Evolutionary conservation across 2,797 vertebrate species (phyloP).

Genomic region (Danio kyathit): DNA sequence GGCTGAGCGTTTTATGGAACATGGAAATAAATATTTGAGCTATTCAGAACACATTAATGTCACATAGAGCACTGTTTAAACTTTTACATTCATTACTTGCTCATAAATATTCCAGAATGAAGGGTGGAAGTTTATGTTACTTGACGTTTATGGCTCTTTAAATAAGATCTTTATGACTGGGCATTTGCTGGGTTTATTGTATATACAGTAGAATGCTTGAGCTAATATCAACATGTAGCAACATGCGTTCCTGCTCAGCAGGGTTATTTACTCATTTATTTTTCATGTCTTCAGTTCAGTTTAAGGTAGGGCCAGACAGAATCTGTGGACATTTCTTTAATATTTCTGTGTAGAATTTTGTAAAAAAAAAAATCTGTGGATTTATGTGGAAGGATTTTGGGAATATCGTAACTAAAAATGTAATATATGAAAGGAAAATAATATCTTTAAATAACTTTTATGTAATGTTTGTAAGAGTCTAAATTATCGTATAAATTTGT

Average conservation of each 20-base stretch:
- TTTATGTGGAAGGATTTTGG: too few species aligned
- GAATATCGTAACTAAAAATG: too few species aligned
- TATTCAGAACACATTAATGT: slow-evolving; percentile 11
- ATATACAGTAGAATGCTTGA: slow-evolving; percentile 8
- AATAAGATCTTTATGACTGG: slow-evolving; percentile 25
- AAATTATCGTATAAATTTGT: too few species aligned
- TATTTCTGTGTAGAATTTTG: too few species aligned
- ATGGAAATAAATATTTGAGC: neutral
- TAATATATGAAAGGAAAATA: too few species aligned
- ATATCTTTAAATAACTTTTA: too few species aligned
- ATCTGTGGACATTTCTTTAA: too few species aligned
- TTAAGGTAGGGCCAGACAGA: too few species aligned
- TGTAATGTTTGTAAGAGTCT: too few species aligned
- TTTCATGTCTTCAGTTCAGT: too few species aligned
- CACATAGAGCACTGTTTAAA: neutral
- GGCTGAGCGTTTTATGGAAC: neutral
- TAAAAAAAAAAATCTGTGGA: too few species aligned
- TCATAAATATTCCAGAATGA: slow-evolving; percentile 17
- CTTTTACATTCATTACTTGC: slow-evolving; percentile 13
- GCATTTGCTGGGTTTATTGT: slow-evolving; percentile 1
- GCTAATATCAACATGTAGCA: neutral
- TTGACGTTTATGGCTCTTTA: slow-evolving; percentile 2
- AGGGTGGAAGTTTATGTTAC: neutral
- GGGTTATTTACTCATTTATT: neutral
- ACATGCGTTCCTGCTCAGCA: neutral